These are phyloP conservation scores for Autographa gamma DNA, from an alignment of 2,888 invertebrate genomes.

Conservation along the genomic window DNA sequence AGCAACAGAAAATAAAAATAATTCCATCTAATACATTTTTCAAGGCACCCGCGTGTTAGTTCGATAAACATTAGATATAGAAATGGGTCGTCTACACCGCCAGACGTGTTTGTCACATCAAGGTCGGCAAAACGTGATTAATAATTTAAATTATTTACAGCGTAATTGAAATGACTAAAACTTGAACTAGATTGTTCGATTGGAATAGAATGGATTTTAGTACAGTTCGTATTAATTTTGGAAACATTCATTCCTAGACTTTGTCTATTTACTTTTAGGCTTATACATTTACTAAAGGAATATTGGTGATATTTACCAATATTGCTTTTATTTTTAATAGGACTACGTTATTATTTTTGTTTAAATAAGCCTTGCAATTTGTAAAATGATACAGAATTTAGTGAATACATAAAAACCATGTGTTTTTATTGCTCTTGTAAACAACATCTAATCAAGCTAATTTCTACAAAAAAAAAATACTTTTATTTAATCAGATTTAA, in stretches of 20 bases:
- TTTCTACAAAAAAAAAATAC: neutral
- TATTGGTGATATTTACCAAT: too few relatives aligned
- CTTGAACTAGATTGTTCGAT: neutral
- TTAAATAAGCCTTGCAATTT: too few relatives aligned
- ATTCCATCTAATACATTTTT: neutral
- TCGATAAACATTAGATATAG: slow-evolving; percentile 28
- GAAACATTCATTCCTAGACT: too few relatives aligned
- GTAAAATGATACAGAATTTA: too few relatives aligned
- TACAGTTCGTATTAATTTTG: neutral
- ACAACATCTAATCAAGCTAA: too few relatives aligned
- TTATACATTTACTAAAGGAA: too few relatives aligned
- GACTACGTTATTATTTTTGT: too few relatives aligned
- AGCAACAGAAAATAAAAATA: neutral
- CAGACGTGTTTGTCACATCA: slow-evolving; percentile 30
- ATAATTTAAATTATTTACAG: neutral
- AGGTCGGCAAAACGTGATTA: slow-evolving; percentile 24
- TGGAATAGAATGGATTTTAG: neutral
- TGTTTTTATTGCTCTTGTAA: too few relatives aligned
- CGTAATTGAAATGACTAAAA: neutral
- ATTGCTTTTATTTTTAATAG: too few relatives aligned
- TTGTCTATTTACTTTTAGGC: too few relatives aligned
- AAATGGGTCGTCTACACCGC: slow-evolving; percentile 18
- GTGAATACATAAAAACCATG: too few relatives aligned
- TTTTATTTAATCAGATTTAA: neutral
- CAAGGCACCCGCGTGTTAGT: slow-evolving; percentile 18